Evolutionary conservation across 2,113 vertebrate genomes (phyloP).

Genomic region (Pholis gunnellus): DNA sequence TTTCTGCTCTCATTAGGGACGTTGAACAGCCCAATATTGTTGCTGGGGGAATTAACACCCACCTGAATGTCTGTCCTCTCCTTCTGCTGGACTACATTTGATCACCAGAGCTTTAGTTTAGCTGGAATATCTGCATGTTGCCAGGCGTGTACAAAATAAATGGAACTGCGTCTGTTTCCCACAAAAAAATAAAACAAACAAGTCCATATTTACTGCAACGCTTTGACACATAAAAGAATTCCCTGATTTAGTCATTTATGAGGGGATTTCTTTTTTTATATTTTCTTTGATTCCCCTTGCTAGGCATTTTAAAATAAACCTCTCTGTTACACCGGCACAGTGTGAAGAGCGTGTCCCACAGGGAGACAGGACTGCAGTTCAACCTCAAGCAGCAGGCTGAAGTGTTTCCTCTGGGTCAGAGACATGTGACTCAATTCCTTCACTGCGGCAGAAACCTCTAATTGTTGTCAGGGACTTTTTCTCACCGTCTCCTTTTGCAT

Average conservation of each 20-base stretch:
- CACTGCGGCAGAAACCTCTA: slow-evolving; percentile 59
- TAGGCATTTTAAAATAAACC: slow-evolving; percentile 33
- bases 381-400: slow-evolving; percentile 57
- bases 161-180: not conserved
- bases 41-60: slow-evolving; percentile 46
- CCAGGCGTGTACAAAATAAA: slow-evolving; percentile 19
- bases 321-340: slow-evolving; percentile 18
- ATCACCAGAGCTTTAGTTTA: slow-evolving; percentile 28
- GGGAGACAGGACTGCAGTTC: slow-evolving; percentile 58
- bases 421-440: slow-evolving; percentile 47
- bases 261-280: not conserved
- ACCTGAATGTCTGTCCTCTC: slow-evolving; percentile 27
- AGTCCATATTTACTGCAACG: slow-evolving; percentile 13
- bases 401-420: slow-evolving; percentile 63
- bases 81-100: slow-evolving; percentile 7
- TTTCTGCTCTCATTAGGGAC: slow-evolving; percentile 15
- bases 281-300: slow-evolving; percentile 14
- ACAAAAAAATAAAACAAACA: slow-evolving; percentile 4
- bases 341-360: slow-evolving; percentile 20
- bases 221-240: not conserved
- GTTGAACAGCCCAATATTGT: slow-evolving; percentile 42
- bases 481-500: slow-evolving; percentile 17
- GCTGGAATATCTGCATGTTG: slow-evolving; percentile 6
- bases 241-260: slow-evolving; percentile 4
- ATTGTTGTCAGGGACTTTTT: slow-evolving; percentile 38